These are phyloP conservation scores for Clarias gariepinus DNA, from an alignment of 2,113 vertebrate genomes.

Conservation along the genomic window DNA sequence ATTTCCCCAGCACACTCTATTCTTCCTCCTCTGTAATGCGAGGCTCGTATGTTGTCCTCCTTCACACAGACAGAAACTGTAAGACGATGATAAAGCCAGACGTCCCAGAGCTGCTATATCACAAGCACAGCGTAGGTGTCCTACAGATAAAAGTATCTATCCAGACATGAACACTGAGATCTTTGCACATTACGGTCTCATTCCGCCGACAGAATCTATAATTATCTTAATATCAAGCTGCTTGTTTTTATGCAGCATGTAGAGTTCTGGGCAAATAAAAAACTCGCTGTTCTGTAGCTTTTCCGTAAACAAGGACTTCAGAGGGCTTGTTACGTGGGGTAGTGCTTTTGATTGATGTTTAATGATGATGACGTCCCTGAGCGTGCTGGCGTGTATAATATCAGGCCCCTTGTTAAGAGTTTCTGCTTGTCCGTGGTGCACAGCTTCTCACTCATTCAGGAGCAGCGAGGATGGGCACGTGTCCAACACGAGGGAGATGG, in stretches of 20 bases:
- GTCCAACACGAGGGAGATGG: background rate
- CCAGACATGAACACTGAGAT: background rate
- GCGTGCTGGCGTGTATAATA: background rate
- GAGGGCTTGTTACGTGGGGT: constrained; percentile 19
- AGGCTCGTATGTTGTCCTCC: constrained; percentile 5
- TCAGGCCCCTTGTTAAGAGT: background rate
- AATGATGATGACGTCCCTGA: background rate
- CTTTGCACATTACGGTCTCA: constrained; percentile 5
- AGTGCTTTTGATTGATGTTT: background rate
- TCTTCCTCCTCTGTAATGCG: background rate
- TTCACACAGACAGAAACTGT: constrained; percentile 10
- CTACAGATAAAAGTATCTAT: constrained; percentile 20
- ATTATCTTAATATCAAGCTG: constrained; percentile 54
- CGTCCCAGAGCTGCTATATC: constrained; percentile 19
- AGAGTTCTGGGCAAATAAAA: background rate
- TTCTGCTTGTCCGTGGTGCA: background rate
- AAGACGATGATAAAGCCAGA: constrained; percentile 14
- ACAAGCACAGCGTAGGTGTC: background rate
- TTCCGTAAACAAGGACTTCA: constrained; percentile 25
- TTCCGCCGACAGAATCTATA: background rate
- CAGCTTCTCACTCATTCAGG: background rate
- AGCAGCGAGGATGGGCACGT: background rate
- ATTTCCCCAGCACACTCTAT: background rate
- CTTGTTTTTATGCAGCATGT: background rate
- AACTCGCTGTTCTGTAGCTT: constrained; percentile 32